Evolutionary conservation across 2,888 invertebrate genomes (phyloP).

Genomic region (Diarsia dahlii): DNA sequence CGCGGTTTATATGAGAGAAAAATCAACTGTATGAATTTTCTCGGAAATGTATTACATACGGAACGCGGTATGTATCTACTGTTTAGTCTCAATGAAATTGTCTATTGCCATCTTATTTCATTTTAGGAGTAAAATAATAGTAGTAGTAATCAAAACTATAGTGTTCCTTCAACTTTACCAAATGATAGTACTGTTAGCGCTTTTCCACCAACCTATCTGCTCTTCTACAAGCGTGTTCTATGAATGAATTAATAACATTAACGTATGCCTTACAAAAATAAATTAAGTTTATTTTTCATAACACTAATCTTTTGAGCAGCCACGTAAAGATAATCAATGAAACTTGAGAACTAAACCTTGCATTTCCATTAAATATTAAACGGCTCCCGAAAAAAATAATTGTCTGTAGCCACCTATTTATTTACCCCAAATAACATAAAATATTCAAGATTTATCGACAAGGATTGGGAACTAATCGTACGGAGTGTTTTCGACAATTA

Average conservation of each 20-base stretch:
- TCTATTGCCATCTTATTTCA: not conserved
- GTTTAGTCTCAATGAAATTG: not conserved
- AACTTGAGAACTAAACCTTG: not conserved
- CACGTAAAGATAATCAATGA: not conserved
- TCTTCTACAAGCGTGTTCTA: not conserved
- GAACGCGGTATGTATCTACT: not conserved
- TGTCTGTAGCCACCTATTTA: conserved; percentile 4
- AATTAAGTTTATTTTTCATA: no score
- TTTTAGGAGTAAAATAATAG: not conserved
- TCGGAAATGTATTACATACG: not conserved
- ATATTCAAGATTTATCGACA: conserved; percentile 48
- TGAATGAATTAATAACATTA: no score
- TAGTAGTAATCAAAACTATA: not conserved
- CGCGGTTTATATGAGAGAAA: conserved; percentile 10
- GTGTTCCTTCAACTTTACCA: not conserved
- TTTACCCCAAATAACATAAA: conserved; percentile 22
- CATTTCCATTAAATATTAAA: not conserved
- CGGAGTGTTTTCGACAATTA: conserved; percentile 58
- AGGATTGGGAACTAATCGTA: conserved; percentile 40
- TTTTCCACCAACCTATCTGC: not conserved
- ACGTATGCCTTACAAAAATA: no score
- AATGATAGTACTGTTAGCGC: not conserved
- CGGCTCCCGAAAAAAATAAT: not conserved
- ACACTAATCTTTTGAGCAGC: no score
- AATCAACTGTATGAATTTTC: not conserved